Percentiles rank a stretch among this genome's conserved stretches.
phyloP scores from a whole-genome alignment of 2,797 vertebrate genomes.

The Cryptoprocta ferox region DNA sequence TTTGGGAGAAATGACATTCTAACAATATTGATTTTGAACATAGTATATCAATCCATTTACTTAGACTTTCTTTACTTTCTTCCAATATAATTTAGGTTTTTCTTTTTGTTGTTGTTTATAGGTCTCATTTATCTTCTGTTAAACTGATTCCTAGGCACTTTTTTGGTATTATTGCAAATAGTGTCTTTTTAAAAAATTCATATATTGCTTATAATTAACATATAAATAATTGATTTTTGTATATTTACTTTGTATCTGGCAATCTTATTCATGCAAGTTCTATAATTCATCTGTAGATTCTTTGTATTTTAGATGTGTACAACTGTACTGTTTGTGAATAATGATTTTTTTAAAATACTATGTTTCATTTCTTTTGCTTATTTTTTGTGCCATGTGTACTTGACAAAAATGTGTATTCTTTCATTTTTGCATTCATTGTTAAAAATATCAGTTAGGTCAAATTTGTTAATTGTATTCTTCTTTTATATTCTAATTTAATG shows the following conservation, averaged over 20 bases:
- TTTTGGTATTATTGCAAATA: not conserved
- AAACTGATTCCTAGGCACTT: not conserved
- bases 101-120: not conserved
- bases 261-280: not conserved
- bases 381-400: not conserved
- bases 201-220: not conserved
- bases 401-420: not conserved
- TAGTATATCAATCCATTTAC: not conserved
- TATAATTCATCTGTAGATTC: not conserved
- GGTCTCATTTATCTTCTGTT: not conserved
- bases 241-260: not conserved
- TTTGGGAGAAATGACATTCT: not conserved
- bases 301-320: not conserved
- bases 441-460: not conserved
- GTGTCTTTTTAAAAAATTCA: not conserved
- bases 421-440: not conserved
- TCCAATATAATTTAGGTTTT: not conserved
- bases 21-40: not conserved
- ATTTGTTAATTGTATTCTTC: too few relatives aligned
- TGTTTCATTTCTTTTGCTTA: not conserved
- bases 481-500: too few relatives aligned
- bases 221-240: not conserved
- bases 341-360: not conserved
- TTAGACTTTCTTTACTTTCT: not conserved
- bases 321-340: not conserved